Base-by-base conservation (phyloP, 2,888 invertebrate genomes). In the Cantharis rustica region DNA sequence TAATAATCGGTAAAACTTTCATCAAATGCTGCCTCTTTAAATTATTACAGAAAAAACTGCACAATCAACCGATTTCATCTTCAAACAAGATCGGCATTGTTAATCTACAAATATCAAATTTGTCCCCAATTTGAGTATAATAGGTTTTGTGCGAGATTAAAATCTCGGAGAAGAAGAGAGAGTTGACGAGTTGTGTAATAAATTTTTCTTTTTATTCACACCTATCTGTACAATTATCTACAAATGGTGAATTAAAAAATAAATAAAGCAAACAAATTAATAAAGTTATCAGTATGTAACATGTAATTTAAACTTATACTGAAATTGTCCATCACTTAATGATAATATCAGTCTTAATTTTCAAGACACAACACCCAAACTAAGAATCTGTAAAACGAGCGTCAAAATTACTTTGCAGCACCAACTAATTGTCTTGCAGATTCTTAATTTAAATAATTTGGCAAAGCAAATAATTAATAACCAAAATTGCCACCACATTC, bases 161-260 rank as follows among this genome's bases (percentile, higher is more conserved):
- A n/a, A n/a, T n/a, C 9, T 23, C 23, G 17, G 17, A 23, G 1
- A n/a, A n/a, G n/a, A 47, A 47, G 9, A n/a, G 9, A 23, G n/a
- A 47, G 7, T n/a, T 7, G 7, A n/a, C 0, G 47, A 47, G 47
- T 47, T 47, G 47, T 69, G 66, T 70, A 73, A 71, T 78, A 76
- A 68, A 77, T 75, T 75, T 47, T 75, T 71, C 47, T 62, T 75
- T 80, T 78, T 80, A 80, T 79, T 80, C 80, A 80, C 80, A 80
- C 75, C 72, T 80, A 80, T 70, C 79, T 80, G 80, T 80, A 80
- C 80, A 80, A 68, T 80, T 77, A 79, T 80, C 79, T 80, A 77
- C 79, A 79, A 71, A 75, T 71, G 76, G 78, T 66, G 64, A 23
- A 70, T 73, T 66, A 62, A 72, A 69, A 75, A 72, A 63, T 73